Conservation (phyloP, 2,888 invertebrate species). For the Campaea margaritaria region DNA sequence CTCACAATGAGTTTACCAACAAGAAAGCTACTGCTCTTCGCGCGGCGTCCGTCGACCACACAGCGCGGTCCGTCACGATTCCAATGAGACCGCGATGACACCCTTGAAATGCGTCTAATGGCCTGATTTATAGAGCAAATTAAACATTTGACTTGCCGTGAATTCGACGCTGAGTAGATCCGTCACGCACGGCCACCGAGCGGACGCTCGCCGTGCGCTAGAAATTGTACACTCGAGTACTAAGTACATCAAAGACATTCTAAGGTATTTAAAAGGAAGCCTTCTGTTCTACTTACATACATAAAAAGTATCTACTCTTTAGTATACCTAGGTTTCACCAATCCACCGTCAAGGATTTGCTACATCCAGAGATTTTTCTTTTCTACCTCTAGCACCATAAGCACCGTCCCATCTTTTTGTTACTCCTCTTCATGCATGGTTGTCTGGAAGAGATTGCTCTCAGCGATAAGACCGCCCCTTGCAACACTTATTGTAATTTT, state of each 20-base stretch:
- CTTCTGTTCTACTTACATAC: no score
- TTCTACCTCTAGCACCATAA: no score
- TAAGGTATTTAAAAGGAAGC: background rate
- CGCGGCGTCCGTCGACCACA: conserved; percentile 63
- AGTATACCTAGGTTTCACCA: no score
- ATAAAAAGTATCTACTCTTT: no score
- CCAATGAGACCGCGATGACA: conserved; percentile 83
- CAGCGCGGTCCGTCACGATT: conserved; percentile 78
- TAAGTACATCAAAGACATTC: background rate
- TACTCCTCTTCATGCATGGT: no score
- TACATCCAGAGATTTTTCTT: no score
- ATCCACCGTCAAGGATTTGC: no score
- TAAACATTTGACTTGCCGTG: conserved; percentile 85
- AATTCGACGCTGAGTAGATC: conserved; percentile 83
- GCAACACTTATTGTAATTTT: no score
- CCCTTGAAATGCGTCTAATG: conserved; percentile 85
- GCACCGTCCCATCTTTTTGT: no score
- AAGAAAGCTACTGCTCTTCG: conserved; percentile 51
- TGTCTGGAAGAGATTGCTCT: no score
- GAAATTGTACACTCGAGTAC: conserved; percentile 33
- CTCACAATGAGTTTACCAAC: conserved; percentile 66
- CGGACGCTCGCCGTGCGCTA: conserved; percentile 46
- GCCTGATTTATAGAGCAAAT: conserved; percentile 85
- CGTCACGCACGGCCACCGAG: conserved; percentile 78
- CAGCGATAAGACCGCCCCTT: no score